phyloP scores from a whole-genome alignment of 2,113 vertebrate genomes.

The Solenodon paradoxus region DNA sequence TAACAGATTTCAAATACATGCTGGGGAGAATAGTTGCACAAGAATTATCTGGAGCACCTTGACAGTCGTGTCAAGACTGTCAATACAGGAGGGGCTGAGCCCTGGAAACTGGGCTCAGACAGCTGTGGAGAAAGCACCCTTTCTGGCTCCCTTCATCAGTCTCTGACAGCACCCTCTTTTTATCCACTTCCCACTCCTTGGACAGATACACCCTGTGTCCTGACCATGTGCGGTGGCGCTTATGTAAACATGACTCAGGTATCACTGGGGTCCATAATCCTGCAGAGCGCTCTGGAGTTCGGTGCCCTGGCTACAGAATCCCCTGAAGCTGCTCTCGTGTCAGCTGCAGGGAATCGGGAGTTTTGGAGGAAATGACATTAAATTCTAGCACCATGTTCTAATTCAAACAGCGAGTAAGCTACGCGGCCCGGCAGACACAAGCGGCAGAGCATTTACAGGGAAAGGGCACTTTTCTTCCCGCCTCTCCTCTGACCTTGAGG shows the following conservation, averaged over 20 bases:
- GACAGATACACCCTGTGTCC: background rate
- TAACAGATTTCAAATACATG: background rate
- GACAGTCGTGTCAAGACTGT: background rate
- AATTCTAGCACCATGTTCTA: background rate
- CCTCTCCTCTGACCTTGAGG: too few relatives aligned
- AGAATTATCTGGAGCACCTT: background rate
- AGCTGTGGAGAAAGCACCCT: background rate
- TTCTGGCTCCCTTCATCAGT: background rate
- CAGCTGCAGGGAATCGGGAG: background rate
- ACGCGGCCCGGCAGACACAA: too few relatives aligned
- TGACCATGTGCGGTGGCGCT: background rate
- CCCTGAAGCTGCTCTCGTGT: background rate
- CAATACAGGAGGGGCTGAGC: background rate
- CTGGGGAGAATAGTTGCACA: background rate
- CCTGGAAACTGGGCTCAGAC: background rate
- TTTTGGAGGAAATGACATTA: background rate
- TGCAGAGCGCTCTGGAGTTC: background rate
- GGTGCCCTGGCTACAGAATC: background rate
- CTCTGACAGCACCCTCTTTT: background rate
- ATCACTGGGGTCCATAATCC: background rate
- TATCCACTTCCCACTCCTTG: background rate
- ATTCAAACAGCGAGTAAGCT: too few relatives aligned
- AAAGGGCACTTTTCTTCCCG: too few relatives aligned
- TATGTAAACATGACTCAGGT: background rate
- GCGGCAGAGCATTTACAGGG: too few relatives aligned